Evolutionary conservation across 30 jellyfish, hydroid and myxozoan genomes (phyloP).

Genomic region (Hydractinia symbiolongicarpus): DNA sequence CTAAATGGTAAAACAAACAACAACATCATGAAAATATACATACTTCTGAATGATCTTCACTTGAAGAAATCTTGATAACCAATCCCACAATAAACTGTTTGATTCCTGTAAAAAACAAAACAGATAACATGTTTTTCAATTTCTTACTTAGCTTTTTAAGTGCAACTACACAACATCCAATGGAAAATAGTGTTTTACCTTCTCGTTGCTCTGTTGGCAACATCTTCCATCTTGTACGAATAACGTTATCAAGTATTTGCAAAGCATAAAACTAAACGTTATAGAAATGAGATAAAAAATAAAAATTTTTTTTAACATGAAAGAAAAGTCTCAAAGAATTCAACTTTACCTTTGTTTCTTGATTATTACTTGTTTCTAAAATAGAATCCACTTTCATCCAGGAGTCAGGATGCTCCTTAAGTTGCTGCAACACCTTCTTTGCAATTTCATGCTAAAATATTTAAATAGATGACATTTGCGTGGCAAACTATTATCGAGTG

Average conservation of each 20-base stretch:
- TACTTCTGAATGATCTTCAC: conserved; percentile 66
- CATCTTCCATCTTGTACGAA: conserved; percentile 93
- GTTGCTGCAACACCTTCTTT: conserved; percentile 69
- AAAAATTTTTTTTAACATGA: background rate
- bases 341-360: conserved; percentile 70
- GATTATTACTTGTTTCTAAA: conserved; percentile 69
- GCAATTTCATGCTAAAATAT: conserved; percentile 86
- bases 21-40: background rate
- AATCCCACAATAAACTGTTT: conserved; percentile 88
- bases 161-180: background rate
- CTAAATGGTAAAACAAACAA: background rate
- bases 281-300: background rate
- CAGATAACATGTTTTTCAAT: background rate
- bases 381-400: conserved; percentile 98
- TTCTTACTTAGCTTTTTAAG: background rate
- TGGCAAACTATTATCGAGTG: too few species aligned
- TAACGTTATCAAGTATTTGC: conserved; percentile 90
- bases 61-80: conserved; percentile 79
- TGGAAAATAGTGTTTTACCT: conserved; percentile 42
- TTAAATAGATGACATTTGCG: background rate
- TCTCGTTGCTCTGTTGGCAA: conserved; percentile 93
- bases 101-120: conserved; percentile 47
- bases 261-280: conserved; percentile 81
- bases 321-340: background rate
- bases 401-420: conserved; percentile 93